Conservation (phyloP, 2,113 vertebrate species). For the Collichthys lucidus region DNA sequence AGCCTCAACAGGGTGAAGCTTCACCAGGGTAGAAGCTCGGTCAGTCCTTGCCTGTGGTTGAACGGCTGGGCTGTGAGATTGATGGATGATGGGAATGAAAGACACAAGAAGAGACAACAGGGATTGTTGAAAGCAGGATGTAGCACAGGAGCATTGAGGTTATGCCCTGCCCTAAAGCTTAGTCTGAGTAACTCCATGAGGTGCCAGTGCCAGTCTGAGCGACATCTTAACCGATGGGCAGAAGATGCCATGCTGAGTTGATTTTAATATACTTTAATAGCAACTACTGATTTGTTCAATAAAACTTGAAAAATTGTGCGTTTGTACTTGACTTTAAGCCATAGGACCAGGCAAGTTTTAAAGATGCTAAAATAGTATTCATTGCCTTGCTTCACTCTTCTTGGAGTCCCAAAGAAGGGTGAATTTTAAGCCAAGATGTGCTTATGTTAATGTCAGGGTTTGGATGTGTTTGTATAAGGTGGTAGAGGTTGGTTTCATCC, state of each 20-base stretch:
- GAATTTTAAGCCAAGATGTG: background rate
- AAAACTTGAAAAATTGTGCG: background rate
- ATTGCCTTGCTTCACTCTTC: background rate
- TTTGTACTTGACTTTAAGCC: background rate
- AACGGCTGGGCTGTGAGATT: constrained; percentile 42
- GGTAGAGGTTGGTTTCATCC: too few species aligned
- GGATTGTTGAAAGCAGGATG: constrained; percentile 27
- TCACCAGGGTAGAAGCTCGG: constrained; percentile 48
- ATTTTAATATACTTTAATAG: constrained; percentile 3
- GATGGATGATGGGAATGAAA: constrained; percentile 61
- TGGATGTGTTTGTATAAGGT: background rate
- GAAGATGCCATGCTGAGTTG: background rate
- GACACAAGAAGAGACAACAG: constrained; percentile 56
- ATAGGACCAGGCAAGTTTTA: background rate
- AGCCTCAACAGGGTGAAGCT: constrained; percentile 36
- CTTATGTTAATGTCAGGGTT: background rate
- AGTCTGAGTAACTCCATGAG: constrained; percentile 56
- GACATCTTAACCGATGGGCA: constrained; percentile 6
- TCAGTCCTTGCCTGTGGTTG: constrained; percentile 58
- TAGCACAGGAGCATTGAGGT: constrained; percentile 30
- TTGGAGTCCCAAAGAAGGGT: background rate
- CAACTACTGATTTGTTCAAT: background rate
- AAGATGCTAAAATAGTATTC: background rate
- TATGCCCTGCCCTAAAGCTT: constrained; percentile 45
- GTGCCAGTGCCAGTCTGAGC: constrained; percentile 2